Evolutionary conservation across 2,888 invertebrate species (phyloP).

Genomic region (Andrena haemorrhoa): DNA sequence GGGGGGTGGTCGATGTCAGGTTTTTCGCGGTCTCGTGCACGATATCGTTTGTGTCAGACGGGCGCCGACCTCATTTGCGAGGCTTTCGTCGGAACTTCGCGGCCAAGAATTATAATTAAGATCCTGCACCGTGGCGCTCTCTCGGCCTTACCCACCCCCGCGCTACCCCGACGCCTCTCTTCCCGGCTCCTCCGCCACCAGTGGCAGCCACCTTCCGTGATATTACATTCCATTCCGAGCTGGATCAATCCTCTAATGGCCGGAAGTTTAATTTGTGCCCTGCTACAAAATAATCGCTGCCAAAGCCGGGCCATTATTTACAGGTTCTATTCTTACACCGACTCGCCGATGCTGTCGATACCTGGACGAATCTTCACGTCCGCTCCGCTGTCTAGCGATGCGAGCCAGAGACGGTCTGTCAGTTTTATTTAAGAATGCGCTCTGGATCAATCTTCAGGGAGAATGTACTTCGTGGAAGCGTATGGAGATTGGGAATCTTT

Average conservation of each 20-base stretch:
- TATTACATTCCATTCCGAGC: conserved; percentile 82
- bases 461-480: too few relatives aligned
- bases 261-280: conserved; percentile 80
- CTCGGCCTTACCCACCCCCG: conserved; percentile 47
- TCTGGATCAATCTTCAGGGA: too few relatives aligned
- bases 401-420: too few relatives aligned
- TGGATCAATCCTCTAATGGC: conserved; percentile 82
- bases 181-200: conserved; percentile 46
- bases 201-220: conserved; percentile 75
- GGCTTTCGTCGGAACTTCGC: conserved; percentile 81
- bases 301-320: conserved; percentile 65
- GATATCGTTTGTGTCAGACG: conserved; percentile 80
- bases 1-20: conserved; percentile 40
- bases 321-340: conserved; percentile 62
- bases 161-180: conserved; percentile 35
- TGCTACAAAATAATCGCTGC: conserved; percentile 78
- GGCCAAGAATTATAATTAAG: conserved; percentile 84
- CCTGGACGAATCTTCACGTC: not conserved
- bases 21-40: conserved; percentile 64
- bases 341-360: conserved; percentile 50
- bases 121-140: conserved; percentile 73
- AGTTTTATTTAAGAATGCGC: too few relatives aligned
- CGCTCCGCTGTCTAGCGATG: too few relatives aligned
- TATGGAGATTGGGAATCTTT: too few relatives aligned
- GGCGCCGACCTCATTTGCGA: conserved; percentile 82